phyloP scores from a whole-genome alignment of 1,140 invertebrate genomes.

The Drosophila insularis region DNA sequence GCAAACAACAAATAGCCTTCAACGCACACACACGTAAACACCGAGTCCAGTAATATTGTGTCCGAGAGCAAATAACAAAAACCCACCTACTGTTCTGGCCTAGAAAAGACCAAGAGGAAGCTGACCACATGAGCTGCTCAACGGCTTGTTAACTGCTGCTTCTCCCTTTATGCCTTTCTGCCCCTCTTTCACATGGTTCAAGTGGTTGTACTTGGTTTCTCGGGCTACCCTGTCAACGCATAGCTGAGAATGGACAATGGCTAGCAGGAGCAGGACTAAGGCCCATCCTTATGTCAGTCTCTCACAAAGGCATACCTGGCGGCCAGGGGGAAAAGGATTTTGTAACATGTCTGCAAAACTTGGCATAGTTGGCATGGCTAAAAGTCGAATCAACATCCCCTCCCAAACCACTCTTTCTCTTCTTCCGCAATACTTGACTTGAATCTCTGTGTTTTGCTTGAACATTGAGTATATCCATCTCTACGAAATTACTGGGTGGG shows the following conservation, averaged over 20 bases:
- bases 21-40: not conserved
- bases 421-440: not conserved
- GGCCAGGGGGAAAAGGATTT: slow-evolving; percentile 4
- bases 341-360: slow-evolving; percentile 16
- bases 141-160: slow-evolving; percentile 43
- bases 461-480: not conserved
- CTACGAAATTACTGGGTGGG: too few relatives aligned
- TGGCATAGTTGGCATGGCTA: slow-evolving; percentile 18
- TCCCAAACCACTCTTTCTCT: not conserved
- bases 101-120: slow-evolving; percentile 6
- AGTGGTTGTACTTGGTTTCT: not conserved
- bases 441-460: not conserved
- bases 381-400: not conserved
- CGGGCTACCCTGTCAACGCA: slow-evolving; percentile 37
- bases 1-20: slow-evolving; percentile 19
- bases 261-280: not conserved
- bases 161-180: not conserved
- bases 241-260: slow-evolving; percentile 41
- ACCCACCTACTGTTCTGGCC: not conserved
- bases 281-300: slow-evolving; percentile 1
- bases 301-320: slow-evolving; percentile 26
- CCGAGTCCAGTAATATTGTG: slow-evolving; percentile 16
- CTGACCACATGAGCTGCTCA: slow-evolving; percentile 34
- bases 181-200: not conserved
- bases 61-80: slow-evolving; percentile 24